Conservation (phyloP, 1,140 invertebrate species). For the Leptinotarsa defecta region DNA sequence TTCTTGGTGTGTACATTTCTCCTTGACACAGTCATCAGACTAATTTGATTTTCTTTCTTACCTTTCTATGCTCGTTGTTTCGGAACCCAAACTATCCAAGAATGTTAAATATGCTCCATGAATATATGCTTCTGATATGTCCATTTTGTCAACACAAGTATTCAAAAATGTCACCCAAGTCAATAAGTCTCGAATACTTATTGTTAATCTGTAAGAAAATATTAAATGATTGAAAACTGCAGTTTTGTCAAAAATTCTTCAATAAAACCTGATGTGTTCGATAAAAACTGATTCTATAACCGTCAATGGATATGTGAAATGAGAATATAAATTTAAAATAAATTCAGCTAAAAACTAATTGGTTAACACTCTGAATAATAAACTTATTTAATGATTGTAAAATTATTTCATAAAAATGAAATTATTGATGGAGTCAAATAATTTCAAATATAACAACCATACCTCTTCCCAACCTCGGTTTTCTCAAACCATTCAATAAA, state of each 20-base stretch:
- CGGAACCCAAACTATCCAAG: constrained; percentile 85
- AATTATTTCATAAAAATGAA: too few species aligned
- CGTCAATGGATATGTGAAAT: too few species aligned
- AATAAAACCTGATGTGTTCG: too few species aligned
- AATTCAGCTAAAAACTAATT: too few species aligned
- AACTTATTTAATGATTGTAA: too few species aligned
- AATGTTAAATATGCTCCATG: constrained; percentile 92
- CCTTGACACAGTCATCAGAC: background rate
- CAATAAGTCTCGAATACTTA: constrained; percentile 91
- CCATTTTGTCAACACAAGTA: constrained; percentile 59
- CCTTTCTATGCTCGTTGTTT: constrained; percentile 67
- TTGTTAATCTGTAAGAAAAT: constrained; percentile 63
- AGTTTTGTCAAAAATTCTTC: background rate
- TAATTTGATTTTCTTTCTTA: constrained; percentile 37
- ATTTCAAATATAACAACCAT: constrained; percentile 15
- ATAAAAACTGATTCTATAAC: too few species aligned
- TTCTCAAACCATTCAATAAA: constrained; percentile 81
- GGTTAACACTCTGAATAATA: too few species aligned
- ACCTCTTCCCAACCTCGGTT: constrained; percentile 74
- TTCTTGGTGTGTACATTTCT: background rate
- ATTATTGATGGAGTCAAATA: too few species aligned
- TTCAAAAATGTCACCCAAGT: constrained; percentile 94
- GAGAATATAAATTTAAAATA: too few species aligned
- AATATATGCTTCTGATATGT: constrained; percentile 70
- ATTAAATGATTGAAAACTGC: background rate